These are phyloP conservation scores for Agrilus planipennis DNA, from an alignment of 1,140 invertebrate species.

Conservation along the genomic window DNA sequence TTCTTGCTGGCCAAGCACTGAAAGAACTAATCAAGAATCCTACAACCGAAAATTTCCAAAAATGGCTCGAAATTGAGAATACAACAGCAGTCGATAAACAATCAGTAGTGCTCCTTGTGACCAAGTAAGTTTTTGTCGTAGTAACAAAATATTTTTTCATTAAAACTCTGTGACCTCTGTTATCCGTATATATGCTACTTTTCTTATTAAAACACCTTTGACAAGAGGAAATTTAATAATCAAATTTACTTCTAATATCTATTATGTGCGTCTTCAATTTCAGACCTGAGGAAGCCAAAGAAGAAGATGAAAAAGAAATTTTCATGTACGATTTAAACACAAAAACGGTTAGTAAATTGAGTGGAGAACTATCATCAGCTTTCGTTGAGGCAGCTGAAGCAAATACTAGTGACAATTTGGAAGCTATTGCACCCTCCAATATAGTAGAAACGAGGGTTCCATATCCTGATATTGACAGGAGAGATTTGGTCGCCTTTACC, in stretches of 20 bases:
- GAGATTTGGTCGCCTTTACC: background rate
- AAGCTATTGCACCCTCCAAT: constrained; percentile 10
- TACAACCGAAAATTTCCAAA: constrained; percentile 61
- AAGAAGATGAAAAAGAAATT: constrained; percentile 54
- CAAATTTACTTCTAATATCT: no score
- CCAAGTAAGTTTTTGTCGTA: constrained; percentile 59
- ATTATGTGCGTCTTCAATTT: no score
- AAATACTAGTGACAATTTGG: constrained; percentile 17
- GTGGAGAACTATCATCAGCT: constrained; percentile 63
- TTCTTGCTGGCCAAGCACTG: constrained; percentile 54
- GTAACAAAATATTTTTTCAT: no score
- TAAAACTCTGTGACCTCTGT: no score
- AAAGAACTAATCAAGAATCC: constrained; percentile 65
- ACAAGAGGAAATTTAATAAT: no score
- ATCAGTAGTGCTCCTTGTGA: constrained; percentile 65
- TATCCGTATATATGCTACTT: no score
- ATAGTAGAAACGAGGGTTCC: constrained; percentile 20
- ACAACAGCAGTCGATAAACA: constrained; percentile 57
- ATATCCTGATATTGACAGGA: constrained; percentile 13
- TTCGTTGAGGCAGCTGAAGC: constrained; percentile 76
- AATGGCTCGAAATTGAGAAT: constrained; percentile 65
- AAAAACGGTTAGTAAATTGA: constrained; percentile 53
- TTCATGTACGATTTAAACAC: constrained; percentile 71
- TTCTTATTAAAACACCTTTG: no score
- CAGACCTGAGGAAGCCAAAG: constrained; percentile 32